Conservation (phyloP, 2,113 vertebrate genomes). For the Sinocyclocheilus maitianheensis region DNA sequence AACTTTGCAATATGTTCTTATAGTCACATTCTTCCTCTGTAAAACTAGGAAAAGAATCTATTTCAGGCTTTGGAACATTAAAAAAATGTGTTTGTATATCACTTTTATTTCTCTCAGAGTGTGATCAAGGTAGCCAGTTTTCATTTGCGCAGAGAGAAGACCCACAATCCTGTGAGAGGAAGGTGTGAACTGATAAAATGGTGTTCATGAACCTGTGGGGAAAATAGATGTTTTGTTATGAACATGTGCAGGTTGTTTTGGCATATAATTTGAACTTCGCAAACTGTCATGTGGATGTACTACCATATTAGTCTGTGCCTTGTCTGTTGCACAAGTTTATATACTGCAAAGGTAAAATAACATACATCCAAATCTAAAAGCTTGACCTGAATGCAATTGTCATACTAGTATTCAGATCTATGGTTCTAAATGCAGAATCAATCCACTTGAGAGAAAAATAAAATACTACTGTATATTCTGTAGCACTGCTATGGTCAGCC, state of each 20-base stretch:
- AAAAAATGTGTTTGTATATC: slow-evolving; percentile 26
- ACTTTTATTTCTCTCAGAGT: slow-evolving; percentile 29
- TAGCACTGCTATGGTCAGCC: slow-evolving; percentile 48
- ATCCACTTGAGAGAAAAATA: slow-evolving; percentile 28
- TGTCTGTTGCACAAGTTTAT: background rate
- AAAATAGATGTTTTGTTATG: background rate
- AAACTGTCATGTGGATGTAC: background rate
- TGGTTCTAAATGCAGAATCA: slow-evolving; percentile 9
- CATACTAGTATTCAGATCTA: slow-evolving; percentile 31
- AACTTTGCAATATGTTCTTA: slow-evolving; percentile 42
- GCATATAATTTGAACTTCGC: background rate
- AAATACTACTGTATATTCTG: slow-evolving; percentile 9
- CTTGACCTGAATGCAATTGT: slow-evolving; percentile 4
- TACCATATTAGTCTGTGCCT: background rate
- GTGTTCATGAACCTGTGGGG: background rate
- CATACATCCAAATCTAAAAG: background rate
- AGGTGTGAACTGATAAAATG: slow-evolving; percentile 15
- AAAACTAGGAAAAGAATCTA: slow-evolving; percentile 42
- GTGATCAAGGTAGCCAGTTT: slow-evolving; percentile 49
- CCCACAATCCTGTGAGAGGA: slow-evolving; percentile 13
- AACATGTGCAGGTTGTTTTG: background rate
- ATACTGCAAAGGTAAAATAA: slow-evolving; percentile 12
- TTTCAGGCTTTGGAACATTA: slow-evolving; percentile 43
- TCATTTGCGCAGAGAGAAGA: slow-evolving; percentile 17
- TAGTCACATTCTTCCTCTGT: slow-evolving; percentile 35